Percentiles rank a stretch among this genome's conserved stretches.
These are phyloP conservation scores for Thumatha senex DNA, from an alignment of 2,888 invertebrate species.

Conservation along the genomic window DNA sequence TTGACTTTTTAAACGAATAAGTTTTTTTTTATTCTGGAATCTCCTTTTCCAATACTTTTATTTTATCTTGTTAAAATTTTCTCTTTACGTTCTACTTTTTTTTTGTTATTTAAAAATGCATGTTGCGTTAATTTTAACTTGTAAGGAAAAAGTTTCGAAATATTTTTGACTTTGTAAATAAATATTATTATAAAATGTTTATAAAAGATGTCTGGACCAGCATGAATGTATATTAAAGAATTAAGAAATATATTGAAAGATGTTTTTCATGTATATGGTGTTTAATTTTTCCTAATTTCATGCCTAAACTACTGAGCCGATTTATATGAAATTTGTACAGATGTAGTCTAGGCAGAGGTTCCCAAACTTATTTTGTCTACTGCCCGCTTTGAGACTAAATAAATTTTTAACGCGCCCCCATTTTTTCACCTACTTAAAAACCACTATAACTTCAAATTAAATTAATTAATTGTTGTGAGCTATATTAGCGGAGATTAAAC, in stretches of 20 bases:
- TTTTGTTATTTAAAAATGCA: constrained; percentile 22
- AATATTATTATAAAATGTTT: constrained; percentile 19
- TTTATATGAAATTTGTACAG: too few species aligned
- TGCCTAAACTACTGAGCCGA: too few species aligned
- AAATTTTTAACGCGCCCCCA: too few species aligned
- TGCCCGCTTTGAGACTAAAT: too few species aligned
- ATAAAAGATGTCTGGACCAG: constrained; percentile 39
- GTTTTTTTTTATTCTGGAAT: constrained; percentile 24
- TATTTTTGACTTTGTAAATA: constrained; percentile 42
- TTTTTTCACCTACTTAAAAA: too few species aligned
- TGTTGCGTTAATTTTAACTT: constrained; percentile 19
- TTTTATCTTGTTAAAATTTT: constrained; percentile 23
- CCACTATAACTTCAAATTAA: too few species aligned
- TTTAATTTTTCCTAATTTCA: neutral
- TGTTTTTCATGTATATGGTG: constrained; percentile 21
- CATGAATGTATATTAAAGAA: constrained; percentile 24
- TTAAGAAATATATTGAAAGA: constrained; percentile 31
- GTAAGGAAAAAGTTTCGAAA: constrained; percentile 31
- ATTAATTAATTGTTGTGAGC: too few species aligned
- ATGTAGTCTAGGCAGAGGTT: too few species aligned
- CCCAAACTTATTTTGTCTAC: too few species aligned
- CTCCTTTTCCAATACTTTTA: constrained; percentile 16
- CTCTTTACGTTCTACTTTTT: constrained; percentile 29
- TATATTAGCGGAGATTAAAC: too few species aligned
- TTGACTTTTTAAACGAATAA: neutral